Evolutionary conservation across 2,113 vertebrate genomes (phyloP).

Genomic region (Microcebus ravelobensis): DNA sequence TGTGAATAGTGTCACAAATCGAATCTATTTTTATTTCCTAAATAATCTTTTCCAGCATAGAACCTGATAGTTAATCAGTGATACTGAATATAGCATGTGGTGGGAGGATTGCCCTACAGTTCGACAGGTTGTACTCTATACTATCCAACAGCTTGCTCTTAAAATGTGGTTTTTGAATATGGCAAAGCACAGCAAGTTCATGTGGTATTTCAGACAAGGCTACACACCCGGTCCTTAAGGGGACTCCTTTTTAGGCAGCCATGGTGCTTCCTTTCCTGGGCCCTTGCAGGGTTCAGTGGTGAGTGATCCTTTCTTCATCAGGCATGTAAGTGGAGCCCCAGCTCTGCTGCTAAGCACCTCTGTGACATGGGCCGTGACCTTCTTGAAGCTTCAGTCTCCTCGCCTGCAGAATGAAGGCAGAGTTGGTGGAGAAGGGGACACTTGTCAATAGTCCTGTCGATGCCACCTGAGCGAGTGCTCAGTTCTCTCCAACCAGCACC

Average conservation of each 20-base stretch:
- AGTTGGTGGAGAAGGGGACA: fast-evolving
- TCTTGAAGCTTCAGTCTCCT: neutral
- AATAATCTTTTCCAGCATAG: neutral
- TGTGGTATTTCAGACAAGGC: neutral
- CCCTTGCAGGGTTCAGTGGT: fast-evolving
- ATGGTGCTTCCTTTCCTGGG: fast-evolving
- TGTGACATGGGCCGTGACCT: fast-evolving
- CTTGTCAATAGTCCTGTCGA: fast-evolving
- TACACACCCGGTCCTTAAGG: fast-evolving
- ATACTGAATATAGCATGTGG: fast-evolving
- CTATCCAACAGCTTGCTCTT: neutral
- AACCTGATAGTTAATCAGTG: fast-evolving
- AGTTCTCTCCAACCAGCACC: fast-evolving
- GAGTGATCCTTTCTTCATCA: neutral
- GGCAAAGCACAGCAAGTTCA: neutral
- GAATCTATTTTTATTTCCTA: neutral
- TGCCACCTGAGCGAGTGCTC: too few relatives aligned
- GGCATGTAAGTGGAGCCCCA: neutral
- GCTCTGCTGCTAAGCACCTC: neutral
- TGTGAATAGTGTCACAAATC: neutral
- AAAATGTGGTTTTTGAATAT: neutral
- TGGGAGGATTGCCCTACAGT: too few relatives aligned
- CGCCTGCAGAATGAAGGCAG: fast-evolving
- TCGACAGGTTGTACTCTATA: fast-evolving
- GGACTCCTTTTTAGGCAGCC: fast-evolving